phyloP scores from a whole-genome alignment of 2,888 invertebrate genomes.

The Orthonychiurus folsomi region DNA sequence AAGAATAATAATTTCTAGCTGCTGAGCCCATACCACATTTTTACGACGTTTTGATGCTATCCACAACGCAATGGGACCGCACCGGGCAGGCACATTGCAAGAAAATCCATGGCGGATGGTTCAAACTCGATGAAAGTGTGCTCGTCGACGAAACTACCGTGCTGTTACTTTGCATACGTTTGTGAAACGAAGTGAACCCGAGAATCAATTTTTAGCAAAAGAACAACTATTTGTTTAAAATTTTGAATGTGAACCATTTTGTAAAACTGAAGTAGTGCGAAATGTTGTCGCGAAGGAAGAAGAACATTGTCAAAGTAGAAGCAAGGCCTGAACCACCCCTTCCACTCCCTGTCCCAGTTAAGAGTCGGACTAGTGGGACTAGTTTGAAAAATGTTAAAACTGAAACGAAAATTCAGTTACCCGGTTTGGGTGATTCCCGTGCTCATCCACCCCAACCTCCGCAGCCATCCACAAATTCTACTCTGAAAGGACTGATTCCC shows the following conservation, averaged over 20 bases:
- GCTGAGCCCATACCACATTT: no score
- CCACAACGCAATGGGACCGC: no score
- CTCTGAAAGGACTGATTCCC: conserved; percentile 13
- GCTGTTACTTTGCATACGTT: not conserved
- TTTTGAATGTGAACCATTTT: conserved; percentile 1
- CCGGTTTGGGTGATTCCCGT: no score
- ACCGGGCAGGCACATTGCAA: not conserved
- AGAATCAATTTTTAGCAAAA: not conserved
- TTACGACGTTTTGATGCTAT: no score
- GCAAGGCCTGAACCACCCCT: no score
- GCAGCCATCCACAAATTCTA: conserved; percentile 6
- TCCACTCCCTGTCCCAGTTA: no score
- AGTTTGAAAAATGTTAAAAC: conserved; percentile 6
- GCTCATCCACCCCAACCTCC: not conserved
- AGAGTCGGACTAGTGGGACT: not conserved
- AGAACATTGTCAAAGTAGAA: not conserved
- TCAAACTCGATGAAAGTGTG: not conserved
- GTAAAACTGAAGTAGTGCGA: not conserved
- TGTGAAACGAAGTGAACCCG: not conserved
- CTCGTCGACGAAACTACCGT: not conserved
- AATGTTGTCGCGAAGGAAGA: conserved; percentile 2
- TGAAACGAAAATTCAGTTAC: not conserved
- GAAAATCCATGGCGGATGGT: not conserved
- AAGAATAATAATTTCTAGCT: no score
- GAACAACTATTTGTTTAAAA: not conserved